Evolutionary conservation across 1,140 invertebrate species (phyloP).

Genomic region (Hyles vespertilio): DNA sequence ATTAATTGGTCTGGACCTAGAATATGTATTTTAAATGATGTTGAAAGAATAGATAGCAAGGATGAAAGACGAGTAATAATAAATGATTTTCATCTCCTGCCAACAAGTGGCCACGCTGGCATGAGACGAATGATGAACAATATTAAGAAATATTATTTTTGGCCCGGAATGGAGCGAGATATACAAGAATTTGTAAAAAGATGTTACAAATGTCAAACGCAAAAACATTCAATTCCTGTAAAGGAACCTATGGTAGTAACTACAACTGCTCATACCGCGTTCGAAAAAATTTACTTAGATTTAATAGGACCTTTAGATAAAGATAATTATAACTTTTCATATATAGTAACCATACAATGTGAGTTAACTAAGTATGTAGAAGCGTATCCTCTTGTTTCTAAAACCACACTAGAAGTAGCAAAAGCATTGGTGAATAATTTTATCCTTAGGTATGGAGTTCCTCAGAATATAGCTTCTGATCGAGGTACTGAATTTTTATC

Average conservation of each 20-base stretch:
- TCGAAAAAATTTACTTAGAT: slow-evolving; percentile 27
- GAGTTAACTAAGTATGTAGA: slow-evolving; percentile 20
- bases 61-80: too few relatives aligned
- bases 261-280: slow-evolving; percentile 13
- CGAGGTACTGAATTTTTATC: slow-evolving; percentile 16
- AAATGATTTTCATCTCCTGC: too few relatives aligned
- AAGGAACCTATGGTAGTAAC: slow-evolving; percentile 17
- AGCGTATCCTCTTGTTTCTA: slow-evolving; percentile 18
- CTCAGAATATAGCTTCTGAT: slow-evolving; percentile 10
- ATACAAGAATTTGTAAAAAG: not conserved
- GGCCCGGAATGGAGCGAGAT: not conserved
- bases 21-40: slow-evolving; percentile 12
- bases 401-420: slow-evolving; percentile 14
- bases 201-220: slow-evolving; percentile 5
- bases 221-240: slow-evolving; percentile 6
- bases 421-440: slow-evolving; percentile 20
- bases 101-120: too few relatives aligned
- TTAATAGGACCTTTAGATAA: slow-evolving; percentile 12
- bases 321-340: slow-evolving; percentile 8
- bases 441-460: slow-evolving; percentile 18
- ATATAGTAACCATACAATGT: slow-evolving; percentile 23
- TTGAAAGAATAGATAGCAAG: not conserved
- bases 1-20: slow-evolving; percentile 8
- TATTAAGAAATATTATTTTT: slow-evolving; percentile 5
- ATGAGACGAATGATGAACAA: too few relatives aligned